Percentiles rank a stretch among this genome's conserved stretches.
Evolutionary conservation across 2,797 vertebrate genomes (phyloP).

Genomic region (Poecilia picta): DNA sequence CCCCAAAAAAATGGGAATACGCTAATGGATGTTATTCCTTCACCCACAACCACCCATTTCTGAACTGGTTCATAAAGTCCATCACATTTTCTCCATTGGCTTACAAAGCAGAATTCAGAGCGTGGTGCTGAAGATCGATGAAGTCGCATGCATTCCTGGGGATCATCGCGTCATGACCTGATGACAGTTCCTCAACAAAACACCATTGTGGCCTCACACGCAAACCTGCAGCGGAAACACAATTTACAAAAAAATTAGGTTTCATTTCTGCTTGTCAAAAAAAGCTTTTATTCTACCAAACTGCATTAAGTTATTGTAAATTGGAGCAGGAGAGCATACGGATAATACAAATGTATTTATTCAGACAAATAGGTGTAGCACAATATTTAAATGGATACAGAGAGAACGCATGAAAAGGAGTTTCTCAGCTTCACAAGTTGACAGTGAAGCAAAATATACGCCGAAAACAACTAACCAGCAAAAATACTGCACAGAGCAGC

Average conservation of each 20-base stretch:
- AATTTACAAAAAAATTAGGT: constrained; percentile 35
- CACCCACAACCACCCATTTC: constrained; percentile 79
- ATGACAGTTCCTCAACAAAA: constrained; percentile 53
- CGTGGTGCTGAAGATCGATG: constrained; percentile 59
- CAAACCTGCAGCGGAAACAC: constrained; percentile 63
- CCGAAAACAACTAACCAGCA: constrained; percentile 1
- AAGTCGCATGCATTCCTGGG: constrained; percentile 14
- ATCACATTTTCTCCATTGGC: constrained; percentile 69
- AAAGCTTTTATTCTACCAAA: neutral
- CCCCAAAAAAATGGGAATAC: constrained; percentile 58
- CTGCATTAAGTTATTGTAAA: neutral
- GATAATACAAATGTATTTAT: neutral
- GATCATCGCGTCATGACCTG: constrained; percentile 44
- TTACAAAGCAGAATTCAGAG: constrained; percentile 55
- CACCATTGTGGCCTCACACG: constrained; percentile 57
- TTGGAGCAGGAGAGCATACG: neutral
- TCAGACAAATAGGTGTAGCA: neutral
- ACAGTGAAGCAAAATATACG: neutral
- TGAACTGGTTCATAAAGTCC: constrained; percentile 53
- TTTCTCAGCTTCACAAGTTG: neutral
- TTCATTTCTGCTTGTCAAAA: constrained; percentile 4
- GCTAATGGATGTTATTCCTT: constrained; percentile 78
- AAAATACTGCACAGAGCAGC: constrained; percentile 5
- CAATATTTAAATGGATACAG: neutral
- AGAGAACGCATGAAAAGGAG: neutral